phyloP scores from a whole-genome alignment of 2,888 invertebrate species.

The Synergus japonicus region DNA sequence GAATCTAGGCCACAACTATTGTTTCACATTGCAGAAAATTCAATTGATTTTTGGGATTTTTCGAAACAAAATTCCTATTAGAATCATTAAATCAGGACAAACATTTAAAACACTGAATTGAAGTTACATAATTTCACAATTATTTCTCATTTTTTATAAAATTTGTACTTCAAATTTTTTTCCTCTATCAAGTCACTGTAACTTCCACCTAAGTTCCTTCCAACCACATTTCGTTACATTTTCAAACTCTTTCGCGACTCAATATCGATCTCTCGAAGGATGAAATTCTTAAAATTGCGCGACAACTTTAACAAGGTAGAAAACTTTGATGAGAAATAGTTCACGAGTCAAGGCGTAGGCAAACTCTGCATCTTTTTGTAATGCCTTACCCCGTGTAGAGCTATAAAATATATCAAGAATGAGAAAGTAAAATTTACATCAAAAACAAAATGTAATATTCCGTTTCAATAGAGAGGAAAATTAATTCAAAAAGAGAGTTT shows the following conservation, averaged over 20 bases:
- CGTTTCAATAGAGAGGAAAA: not conserved
- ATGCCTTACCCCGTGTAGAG: not conserved
- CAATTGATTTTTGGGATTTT: not conserved
- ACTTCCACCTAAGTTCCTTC: not conserved
- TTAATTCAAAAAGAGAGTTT: not conserved
- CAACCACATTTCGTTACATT: not conserved
- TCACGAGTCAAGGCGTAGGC: slow-evolving; percentile 34
- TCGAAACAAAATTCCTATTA: not conserved
- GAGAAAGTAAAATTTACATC: slow-evolving; percentile 13
- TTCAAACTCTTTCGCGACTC: not conserved
- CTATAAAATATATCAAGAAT: slow-evolving; percentile 4
- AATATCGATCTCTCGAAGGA: slow-evolving; percentile 43
- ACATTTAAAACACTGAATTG: too few relatives aligned
- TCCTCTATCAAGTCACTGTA: not conserved
- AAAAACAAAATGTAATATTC: not conserved
- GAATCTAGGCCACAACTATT: too few relatives aligned
- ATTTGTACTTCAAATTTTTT: not conserved
- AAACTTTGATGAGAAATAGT: slow-evolving; percentile 48
- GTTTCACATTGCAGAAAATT: not conserved
- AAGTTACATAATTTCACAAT: not conserved
- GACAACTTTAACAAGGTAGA: slow-evolving; percentile 51
- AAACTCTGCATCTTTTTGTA: slow-evolving; percentile 12
- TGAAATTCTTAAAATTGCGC: slow-evolving; percentile 49
- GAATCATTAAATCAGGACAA: too few relatives aligned
- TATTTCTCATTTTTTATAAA: not conserved